These are phyloP conservation scores for Stichopus chloronotus DNA, from an alignment of 35 echinoderm and acorn worm species.

Conservation along the genomic window DNA sequence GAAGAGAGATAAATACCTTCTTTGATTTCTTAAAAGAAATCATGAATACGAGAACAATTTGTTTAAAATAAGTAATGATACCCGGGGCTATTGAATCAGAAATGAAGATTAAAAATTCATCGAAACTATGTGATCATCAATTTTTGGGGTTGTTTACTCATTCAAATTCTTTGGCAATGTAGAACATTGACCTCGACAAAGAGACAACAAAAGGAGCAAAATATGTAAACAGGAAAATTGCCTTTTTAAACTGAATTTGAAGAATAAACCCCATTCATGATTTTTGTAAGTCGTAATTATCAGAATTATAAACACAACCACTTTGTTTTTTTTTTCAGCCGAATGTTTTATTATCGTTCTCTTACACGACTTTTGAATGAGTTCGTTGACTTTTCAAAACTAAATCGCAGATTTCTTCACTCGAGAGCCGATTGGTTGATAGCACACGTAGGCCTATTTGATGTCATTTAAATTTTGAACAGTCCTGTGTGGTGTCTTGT, in stretches of 20 bases:
- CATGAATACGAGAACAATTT: slow-evolving; percentile 25
- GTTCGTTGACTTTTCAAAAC: slow-evolving; percentile 12
- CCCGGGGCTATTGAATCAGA: slow-evolving; percentile 6
- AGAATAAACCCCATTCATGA: not conserved
- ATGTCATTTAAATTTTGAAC: not conserved
- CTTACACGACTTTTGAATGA: not conserved
- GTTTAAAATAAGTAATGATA: slow-evolving; percentile 22
- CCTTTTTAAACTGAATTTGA: not conserved
- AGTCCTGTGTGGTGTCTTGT: not conserved
- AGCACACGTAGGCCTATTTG: not conserved
- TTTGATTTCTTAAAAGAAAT: not conserved
- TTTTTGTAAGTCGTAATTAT: slow-evolving; percentile 14
- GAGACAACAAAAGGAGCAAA: no score
- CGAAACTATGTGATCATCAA: not conserved
- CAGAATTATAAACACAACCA: not conserved
- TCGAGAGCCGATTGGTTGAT: slow-evolving; percentile 9
- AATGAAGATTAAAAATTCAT: slow-evolving; percentile 13
- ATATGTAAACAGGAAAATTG: not conserved
- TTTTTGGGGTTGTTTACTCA: not conserved
- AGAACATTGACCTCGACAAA: slow-evolving; percentile 14
- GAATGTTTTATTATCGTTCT: not conserved
- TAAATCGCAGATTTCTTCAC: not conserved
- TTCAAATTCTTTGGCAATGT: not conserved
- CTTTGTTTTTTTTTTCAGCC: not conserved
- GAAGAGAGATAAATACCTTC: not conserved